phyloP scores from a whole-genome alignment of 1,140 invertebrate species.

The Brachionus rotundiformis region DNA sequence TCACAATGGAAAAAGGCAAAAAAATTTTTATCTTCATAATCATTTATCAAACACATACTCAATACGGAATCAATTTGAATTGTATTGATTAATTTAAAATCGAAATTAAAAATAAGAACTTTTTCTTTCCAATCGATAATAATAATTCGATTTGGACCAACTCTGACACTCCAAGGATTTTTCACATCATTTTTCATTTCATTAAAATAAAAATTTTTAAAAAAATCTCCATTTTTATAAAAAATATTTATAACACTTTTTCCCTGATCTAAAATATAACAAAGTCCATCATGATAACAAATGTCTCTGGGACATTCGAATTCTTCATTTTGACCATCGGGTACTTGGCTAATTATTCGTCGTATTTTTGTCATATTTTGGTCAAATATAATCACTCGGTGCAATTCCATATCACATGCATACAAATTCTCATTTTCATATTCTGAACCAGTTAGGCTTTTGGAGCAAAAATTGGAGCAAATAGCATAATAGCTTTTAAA shows the following conservation, averaged over 20 bases:
- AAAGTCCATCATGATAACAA: slow-evolving; percentile 25
- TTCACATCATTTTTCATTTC: neutral
- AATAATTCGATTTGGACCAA: neutral
- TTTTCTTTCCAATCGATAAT: slow-evolving; percentile 47
- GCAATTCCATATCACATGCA: slow-evolving; percentile 50
- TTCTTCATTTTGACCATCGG: neutral
- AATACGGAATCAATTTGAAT: neutral
- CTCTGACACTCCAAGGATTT: slow-evolving; percentile 47
- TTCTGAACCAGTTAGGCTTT: neutral
- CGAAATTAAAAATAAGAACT: slow-evolving; percentile 26
- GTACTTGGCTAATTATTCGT: neutral
- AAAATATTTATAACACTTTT: slow-evolving; percentile 31
- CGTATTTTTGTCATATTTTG: slow-evolving; percentile 11
- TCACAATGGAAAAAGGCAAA: slow-evolving; percentile 12
- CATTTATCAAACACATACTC: slow-evolving; percentile 33
- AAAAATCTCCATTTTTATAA: slow-evolving; percentile 22
- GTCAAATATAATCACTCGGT: slow-evolving; percentile 39
- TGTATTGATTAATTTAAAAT: neutral
- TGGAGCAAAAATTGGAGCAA: neutral
- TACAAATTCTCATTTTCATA: neutral
- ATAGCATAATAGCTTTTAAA: slow-evolving; percentile 41
- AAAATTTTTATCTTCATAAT: neutral
- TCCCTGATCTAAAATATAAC: slow-evolving; percentile 46
- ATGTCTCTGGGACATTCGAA: slow-evolving; percentile 50
- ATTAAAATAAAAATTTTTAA: slow-evolving; percentile 20